Evolutionary conservation across 2,888 invertebrate genomes (phyloP).

Genomic region (Leucozona laternaria): DNA sequence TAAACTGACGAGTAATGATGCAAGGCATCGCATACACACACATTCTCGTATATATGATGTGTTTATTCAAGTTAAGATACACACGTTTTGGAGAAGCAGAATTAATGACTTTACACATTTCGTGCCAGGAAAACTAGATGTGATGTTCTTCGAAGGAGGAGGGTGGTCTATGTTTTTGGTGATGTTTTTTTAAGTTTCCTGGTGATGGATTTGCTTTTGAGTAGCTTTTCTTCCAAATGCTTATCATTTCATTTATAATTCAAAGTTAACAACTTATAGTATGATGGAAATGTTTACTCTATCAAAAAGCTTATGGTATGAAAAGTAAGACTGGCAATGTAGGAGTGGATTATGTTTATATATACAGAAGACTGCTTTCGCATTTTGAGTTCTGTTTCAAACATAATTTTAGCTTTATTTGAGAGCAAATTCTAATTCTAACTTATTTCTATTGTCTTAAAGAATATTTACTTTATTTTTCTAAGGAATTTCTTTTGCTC

Average conservation of each 20-base stretch:
- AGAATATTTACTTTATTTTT: too few relatives aligned
- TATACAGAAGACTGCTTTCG: background rate
- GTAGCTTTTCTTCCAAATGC: background rate
- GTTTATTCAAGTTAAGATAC: conserved; percentile 22
- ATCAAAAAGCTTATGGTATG: background rate
- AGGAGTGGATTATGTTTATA: background rate
- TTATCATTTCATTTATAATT: conserved; percentile 5
- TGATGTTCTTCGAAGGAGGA: background rate
- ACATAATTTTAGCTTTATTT: background rate
- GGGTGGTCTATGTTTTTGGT: background rate
- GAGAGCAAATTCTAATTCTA: background rate
- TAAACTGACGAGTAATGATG: conserved; percentile 46
- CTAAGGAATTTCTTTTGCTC: too few relatives aligned
- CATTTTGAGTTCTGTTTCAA: background rate
- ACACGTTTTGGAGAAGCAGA: conserved; percentile 24
- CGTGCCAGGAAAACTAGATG: conserved; percentile 41
- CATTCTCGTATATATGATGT: background rate
- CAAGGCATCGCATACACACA: background rate
- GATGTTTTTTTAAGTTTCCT: background rate
- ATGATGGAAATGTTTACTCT: background rate
- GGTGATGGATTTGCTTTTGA: conserved; percentile 9
- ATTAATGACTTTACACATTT: conserved; percentile 13
- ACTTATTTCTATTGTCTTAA: background rate
- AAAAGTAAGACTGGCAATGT: background rate
- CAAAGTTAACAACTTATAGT: background rate